A percentile compares a stretch with the other conserved stretches of the same genome.
phyloP scores from a whole-genome alignment of 2,113 vertebrate genomes.

The Symphodus melops region DNA sequence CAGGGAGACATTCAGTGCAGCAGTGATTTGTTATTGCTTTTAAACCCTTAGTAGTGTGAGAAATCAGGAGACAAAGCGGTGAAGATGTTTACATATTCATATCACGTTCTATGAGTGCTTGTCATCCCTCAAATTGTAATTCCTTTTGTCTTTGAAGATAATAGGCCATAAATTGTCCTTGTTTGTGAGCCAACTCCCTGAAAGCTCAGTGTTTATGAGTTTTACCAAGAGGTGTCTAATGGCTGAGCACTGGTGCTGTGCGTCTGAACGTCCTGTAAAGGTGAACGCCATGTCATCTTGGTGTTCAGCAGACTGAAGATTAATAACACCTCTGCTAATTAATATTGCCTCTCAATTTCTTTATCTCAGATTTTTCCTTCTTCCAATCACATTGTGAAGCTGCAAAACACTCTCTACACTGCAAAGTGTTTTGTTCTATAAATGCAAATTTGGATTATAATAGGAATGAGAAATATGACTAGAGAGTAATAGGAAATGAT shows the following conservation, averaged over 20 bases:
- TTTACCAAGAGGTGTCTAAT: constrained; percentile 74
- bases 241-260: constrained; percentile 52
- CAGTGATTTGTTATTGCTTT: constrained; percentile 70
- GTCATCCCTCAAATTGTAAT: constrained; percentile 82
- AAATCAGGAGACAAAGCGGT: constrained; percentile 51
- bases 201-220: constrained; percentile 80
- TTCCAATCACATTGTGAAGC: constrained; percentile 27
- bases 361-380: constrained; percentile 62
- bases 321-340: constrained; percentile 77
- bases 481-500: constrained; percentile 42
- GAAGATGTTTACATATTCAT: constrained; percentile 79
- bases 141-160: constrained; percentile 84
- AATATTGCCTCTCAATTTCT: constrained; percentile 76
- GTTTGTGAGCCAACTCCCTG: constrained; percentile 79
- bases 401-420: not conserved
- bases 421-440: constrained; percentile 51
- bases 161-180: constrained; percentile 84
- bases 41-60: constrained; percentile 55
- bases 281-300: constrained; percentile 72
- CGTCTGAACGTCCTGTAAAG: constrained; percentile 75
- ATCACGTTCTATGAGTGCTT: constrained; percentile 75
- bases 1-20: constrained; percentile 45
- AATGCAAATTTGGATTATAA: constrained; percentile 20
- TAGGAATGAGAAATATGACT: constrained; percentile 29
- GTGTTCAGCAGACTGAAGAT: constrained; percentile 67